Evolutionary conservation across 1,140 invertebrate species (phyloP).

Genomic region (Euglossa dilemma): DNA sequence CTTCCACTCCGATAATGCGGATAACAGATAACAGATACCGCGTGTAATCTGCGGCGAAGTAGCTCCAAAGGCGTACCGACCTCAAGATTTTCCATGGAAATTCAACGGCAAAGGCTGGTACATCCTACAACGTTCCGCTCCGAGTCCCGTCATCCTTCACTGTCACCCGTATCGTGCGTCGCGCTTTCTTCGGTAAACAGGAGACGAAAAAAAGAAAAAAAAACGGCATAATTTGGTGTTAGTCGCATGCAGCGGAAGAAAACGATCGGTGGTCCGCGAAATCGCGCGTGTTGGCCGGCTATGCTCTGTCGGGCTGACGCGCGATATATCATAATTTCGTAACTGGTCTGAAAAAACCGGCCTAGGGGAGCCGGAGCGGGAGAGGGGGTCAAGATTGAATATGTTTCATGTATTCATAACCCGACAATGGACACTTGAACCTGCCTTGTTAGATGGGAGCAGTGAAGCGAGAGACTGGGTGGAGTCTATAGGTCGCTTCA

Average conservation of each 20-base stretch:
- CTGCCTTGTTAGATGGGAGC: slow-evolving; percentile 73
- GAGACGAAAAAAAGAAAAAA: background rate
- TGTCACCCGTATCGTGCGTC: slow-evolving; percentile 44
- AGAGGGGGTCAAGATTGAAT: slow-evolving; percentile 43
- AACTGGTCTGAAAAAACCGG: slow-evolving; percentile 51
- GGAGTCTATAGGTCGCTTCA: slow-evolving; percentile 61
- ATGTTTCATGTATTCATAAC: slow-evolving; percentile 75
- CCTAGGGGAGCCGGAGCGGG: background rate
- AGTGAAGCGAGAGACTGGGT: slow-evolving; percentile 72
- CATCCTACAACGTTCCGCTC: background rate
- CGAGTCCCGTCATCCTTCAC: slow-evolving; percentile 38
- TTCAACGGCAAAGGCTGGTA: too few relatives aligned
- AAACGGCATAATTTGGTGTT: background rate
- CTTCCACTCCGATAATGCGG: background rate
- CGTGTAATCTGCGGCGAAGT: background rate
- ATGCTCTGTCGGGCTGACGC: slow-evolving; percentile 44
- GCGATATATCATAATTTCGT: slow-evolving; percentile 77
- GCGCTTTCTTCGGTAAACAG: slow-evolving; percentile 32
- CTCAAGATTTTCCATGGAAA: background rate
- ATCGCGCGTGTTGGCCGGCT: slow-evolving; percentile 28
- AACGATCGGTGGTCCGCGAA: slow-evolving; percentile 32
- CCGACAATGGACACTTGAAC: slow-evolving; percentile 75
- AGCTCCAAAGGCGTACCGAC: background rate
- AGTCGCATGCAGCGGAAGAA: slow-evolving; percentile 19
- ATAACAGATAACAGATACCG: background rate